These are phyloP conservation scores for Grammomys surdaster DNA, from an alignment of 2,113 vertebrate genomes.

Conservation along the genomic window DNA sequence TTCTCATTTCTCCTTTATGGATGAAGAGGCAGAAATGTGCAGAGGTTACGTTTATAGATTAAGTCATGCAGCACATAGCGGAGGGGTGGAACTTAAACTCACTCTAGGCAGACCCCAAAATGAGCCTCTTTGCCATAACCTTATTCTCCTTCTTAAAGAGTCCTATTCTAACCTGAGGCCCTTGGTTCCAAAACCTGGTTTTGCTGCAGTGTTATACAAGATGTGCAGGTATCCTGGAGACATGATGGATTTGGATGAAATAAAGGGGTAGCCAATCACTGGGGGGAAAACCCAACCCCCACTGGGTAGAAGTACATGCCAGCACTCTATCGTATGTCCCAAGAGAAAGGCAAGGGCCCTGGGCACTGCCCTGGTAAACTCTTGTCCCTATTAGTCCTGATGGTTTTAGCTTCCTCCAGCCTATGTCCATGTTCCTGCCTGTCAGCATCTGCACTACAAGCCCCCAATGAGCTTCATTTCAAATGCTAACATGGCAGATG, in stretches of 20 bases:
- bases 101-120: background rate
- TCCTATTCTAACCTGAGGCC: background rate
- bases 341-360: background rate
- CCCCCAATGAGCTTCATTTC: background rate
- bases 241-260: background rate
- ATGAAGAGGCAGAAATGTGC: background rate
- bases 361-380: background rate
- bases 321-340: background rate
- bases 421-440: background rate
- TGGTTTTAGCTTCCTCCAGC: background rate
- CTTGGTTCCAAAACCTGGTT: background rate
- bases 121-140: background rate
- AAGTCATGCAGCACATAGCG: background rate
- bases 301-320: background rate
- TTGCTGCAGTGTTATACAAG: background rate
- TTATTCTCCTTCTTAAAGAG: background rate
- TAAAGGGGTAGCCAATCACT: background rate
- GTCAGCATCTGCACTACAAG: background rate
- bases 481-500: constrained; percentile 27
- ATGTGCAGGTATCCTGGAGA: background rate
- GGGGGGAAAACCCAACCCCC: background rate
- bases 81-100: background rate
- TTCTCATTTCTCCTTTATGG: background rate
- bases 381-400: background rate
- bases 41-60: background rate